phyloP scores from a whole-genome alignment of 1,140 invertebrate genomes.

The Drosophila funebris region DNA sequence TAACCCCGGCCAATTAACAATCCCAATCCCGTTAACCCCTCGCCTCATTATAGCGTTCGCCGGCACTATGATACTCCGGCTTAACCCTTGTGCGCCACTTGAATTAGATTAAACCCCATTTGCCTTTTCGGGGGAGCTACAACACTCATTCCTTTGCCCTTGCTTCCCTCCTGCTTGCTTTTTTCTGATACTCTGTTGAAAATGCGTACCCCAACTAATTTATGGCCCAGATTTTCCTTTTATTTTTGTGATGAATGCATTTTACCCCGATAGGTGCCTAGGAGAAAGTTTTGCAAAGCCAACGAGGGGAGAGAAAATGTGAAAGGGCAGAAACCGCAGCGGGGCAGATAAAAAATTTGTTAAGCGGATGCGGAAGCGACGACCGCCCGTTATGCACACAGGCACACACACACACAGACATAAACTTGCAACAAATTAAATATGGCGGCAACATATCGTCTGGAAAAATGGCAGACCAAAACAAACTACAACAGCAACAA shows the following conservation, averaged over 20 bases:
- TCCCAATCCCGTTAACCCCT: constrained; percentile 27
- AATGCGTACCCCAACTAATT: constrained; percentile 67
- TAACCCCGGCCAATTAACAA: constrained; percentile 39
- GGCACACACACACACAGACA: constrained; percentile 1
- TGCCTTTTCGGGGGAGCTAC: constrained; percentile 23
- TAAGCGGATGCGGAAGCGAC: constrained; percentile 55
- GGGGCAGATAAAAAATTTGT: constrained; percentile 48
- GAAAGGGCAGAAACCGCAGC: constrained; percentile 16
- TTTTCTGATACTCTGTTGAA: constrained; percentile 46
- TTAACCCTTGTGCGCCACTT: constrained; percentile 55
- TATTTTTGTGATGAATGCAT: constrained; percentile 66
- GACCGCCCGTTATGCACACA: constrained; percentile 14
- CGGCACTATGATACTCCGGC: background rate
- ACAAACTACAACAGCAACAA: constrained; percentile 53
- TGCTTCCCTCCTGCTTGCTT: constrained; percentile 32
- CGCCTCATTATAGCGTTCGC: constrained; percentile 27
- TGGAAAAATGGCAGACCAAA: constrained; percentile 78
- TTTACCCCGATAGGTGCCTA: constrained; percentile 36
- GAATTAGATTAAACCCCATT: constrained; percentile 73
- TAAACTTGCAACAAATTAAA: constrained; percentile 75
- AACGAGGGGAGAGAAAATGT: background rate
- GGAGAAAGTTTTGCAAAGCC: constrained; percentile 21
- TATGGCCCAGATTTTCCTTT: constrained; percentile 63
- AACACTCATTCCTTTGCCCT: constrained; percentile 21
- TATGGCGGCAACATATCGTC: constrained; percentile 79